Evolutionary conservation across 2,797 vertebrate species (phyloP).

Genomic region (Artibeus jamaicensis): DNA sequence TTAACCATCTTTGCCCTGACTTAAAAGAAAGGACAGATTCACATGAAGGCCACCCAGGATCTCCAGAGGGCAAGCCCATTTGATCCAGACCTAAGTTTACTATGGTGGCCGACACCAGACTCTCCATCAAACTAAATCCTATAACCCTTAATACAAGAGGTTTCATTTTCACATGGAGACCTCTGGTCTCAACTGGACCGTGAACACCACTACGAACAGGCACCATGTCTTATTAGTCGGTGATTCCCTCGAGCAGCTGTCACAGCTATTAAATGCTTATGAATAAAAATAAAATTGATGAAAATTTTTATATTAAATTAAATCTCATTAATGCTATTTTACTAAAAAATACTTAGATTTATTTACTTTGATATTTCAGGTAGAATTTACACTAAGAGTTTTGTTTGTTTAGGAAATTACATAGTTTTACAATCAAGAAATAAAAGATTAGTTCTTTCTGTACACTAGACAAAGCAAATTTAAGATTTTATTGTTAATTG

Average conservation of each 20-base stretch:
- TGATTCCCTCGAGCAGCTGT: not conserved
- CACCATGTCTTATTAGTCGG: not conserved
- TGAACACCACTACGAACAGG: not conserved
- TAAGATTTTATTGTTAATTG: slow-evolving; percentile 52
- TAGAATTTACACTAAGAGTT: not conserved
- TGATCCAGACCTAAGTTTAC: not conserved
- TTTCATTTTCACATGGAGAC: not conserved
- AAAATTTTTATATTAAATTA: not conserved
- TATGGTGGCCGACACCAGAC: not conserved
- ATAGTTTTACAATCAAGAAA: not conserved
- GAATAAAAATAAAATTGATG: slow-evolving; percentile 18
- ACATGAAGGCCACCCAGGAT: not conserved
- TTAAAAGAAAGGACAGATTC: not conserved
- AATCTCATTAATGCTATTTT: not conserved
- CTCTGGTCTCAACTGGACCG: not conserved
- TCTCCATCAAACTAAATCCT: not conserved
- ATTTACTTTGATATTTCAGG: not conserved
- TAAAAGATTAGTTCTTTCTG: slow-evolving; percentile 23
- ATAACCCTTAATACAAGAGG: not conserved
- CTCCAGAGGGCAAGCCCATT: not conserved
- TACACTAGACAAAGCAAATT: slow-evolving; percentile 46
- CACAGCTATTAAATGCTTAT: slow-evolving; percentile 39
- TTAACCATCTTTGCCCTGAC: not conserved
- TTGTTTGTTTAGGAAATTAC: slow-evolving; percentile 17
- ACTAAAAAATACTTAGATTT: not conserved